A percentile compares a stretch with the other conserved stretches of the same genome.
These are phyloP conservation scores for Equus quagga DNA, from an alignment of 2,113 vertebrate species.

Conservation along the genomic window DNA sequence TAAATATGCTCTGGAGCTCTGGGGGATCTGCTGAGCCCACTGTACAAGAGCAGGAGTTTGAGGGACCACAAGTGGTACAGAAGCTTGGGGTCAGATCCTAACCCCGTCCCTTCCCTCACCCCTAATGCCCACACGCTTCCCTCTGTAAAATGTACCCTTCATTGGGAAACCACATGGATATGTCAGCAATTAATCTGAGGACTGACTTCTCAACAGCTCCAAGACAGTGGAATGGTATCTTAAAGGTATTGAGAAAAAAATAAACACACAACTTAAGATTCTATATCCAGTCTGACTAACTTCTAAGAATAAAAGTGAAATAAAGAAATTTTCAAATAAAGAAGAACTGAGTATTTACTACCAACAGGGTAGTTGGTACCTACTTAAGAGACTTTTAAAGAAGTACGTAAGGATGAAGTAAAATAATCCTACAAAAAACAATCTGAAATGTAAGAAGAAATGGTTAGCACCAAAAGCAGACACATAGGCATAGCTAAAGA, in stretches of 20 bases:
- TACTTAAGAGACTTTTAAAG: not conserved
- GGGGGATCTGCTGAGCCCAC: not conserved
- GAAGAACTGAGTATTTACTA: not conserved
- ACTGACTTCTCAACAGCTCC: not conserved
- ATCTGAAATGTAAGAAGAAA: not conserved
- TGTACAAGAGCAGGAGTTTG: too few relatives aligned
- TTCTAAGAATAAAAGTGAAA: not conserved
- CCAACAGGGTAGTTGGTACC: not conserved
- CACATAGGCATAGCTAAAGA: not conserved
- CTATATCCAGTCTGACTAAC: not conserved
- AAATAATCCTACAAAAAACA: not conserved
- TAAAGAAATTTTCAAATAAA: not conserved
- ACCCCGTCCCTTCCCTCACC: not conserved
- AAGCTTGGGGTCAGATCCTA: too few relatives aligned
- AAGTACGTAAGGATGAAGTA: not conserved
- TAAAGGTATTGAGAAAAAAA: not conserved
- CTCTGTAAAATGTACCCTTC: not conserved
- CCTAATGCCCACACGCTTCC: not conserved
- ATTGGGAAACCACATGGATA: not conserved
- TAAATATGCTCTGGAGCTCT: not conserved
- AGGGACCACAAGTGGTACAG: not conserved
- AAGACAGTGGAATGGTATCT: not conserved
- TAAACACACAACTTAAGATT: not conserved
- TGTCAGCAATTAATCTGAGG: not conserved
- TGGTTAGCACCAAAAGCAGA: not conserved